Percentiles rank a stretch among this genome's conserved stretches.
These are phyloP conservation scores for Martes martes DNA, from an alignment of 2,113 vertebrate species.

Conservation along the genomic window DNA sequence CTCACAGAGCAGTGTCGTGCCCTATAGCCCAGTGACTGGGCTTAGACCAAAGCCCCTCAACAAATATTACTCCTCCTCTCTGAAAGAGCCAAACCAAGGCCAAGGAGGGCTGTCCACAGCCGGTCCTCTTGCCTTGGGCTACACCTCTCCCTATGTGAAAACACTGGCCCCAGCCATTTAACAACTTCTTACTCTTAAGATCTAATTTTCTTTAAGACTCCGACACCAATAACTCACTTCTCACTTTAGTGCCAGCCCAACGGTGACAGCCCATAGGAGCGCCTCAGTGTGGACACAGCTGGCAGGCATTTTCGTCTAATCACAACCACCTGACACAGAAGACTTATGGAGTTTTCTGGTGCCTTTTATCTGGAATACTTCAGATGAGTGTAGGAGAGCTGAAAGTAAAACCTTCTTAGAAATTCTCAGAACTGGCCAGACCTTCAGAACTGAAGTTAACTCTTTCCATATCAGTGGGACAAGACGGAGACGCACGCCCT, in stretches of 20 bases:
- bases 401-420: not conserved
- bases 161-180: not conserved
- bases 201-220: not conserved
- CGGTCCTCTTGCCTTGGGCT: not conserved
- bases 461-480: not conserved
- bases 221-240: not conserved
- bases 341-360: not conserved
- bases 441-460: not conserved
- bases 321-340: not conserved
- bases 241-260: not conserved
- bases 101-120: not conserved
- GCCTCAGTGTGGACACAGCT: not conserved
- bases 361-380: conserved; percentile 11
- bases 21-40: fast-evolving
- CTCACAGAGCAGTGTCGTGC: not conserved
- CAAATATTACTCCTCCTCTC: not conserved
- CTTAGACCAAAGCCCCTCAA: not conserved
- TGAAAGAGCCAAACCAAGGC: not conserved
- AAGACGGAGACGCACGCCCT: not conserved
- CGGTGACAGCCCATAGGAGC: not conserved
- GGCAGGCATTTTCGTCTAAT: not conserved
- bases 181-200: not conserved
- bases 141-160: not conserved
- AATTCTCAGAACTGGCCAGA: not conserved
- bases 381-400: not conserved